Evolutionary conservation across 2,888 invertebrate genomes (phyloP), one percentile per base, ranked within the genome.

Genomic region (Pandemis corylana): DNA sequence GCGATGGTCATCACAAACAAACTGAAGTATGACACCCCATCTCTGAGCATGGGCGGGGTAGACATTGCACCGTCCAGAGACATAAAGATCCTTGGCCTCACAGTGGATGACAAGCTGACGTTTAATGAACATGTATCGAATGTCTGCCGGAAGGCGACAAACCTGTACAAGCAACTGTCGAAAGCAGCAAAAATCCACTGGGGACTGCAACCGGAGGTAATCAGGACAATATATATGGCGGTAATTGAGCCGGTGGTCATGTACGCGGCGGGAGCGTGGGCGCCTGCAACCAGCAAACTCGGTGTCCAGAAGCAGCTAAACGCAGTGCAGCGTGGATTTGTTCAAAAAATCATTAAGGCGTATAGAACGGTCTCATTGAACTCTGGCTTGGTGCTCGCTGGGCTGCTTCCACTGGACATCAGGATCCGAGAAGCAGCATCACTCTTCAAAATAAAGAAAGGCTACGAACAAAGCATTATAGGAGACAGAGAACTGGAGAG

Each of bases 331-430:
- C 15, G 77, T 1, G 76, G 76, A 0, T 77, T 79, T 36, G 76
- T 68, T 0, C 77, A 77, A n/a, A 79, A 77, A 44, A 42, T 78
- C 0, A 12, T n/a, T 0, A 75, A 68, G 53, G 61, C 76, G 0
- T 75, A 77, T 53, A 20, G 76, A 0, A 79, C 79, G 0, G 76
- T 75, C 6, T 80, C 79, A 2, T 73, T 79, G 2, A 72, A 77
- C 66, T 74, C 80, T 9, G 78, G 77, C 0, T 66, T 79, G 13
- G 7, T 76, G 3, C 71, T 79, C 9, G 72, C 78, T 0, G 78
- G 78, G 65, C 41, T 80, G n/a, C 77, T 80, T 2, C 78, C 80
- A 9, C 72, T 80, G 0, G 79, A 79, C 73, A 72, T 80, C 0
- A 46, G 79, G 0, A 64, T 78, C 7, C 64, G 46, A 0, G 80